A percentile compares a stretch with the other conserved stretches of the same genome.
Conservation (phyloP, 2,888 invertebrate genomes). For the Pachydiplax longipennis region DNA sequence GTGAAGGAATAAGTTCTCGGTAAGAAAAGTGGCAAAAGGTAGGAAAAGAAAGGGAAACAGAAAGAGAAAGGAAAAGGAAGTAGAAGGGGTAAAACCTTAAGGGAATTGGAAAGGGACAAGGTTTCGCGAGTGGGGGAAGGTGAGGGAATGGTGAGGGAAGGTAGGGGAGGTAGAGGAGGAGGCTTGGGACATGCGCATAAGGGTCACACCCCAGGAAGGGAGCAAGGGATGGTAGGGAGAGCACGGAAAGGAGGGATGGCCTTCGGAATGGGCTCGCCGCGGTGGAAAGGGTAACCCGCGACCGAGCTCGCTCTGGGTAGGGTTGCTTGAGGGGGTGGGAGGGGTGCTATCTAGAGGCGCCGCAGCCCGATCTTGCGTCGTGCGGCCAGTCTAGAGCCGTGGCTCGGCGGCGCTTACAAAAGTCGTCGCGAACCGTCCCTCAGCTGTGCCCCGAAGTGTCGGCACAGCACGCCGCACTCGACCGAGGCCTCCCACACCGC, state of each 20-base stretch:
- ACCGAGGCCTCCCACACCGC: background rate
- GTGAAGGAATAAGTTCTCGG: background rate
- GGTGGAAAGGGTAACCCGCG: background rate
- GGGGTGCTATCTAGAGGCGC: constrained; percentile 6
- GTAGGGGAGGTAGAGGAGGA: background rate
- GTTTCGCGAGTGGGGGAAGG: background rate
- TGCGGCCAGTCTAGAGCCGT: constrained; percentile 15
- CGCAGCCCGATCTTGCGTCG: background rate
- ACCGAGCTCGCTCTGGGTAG: background rate
- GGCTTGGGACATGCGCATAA: background rate
- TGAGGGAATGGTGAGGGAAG: background rate
- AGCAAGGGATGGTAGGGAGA: background rate
- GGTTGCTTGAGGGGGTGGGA: background rate
- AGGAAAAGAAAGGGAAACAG: background rate
- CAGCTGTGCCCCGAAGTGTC: background rate
- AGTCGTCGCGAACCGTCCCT: background rate
- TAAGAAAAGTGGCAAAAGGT: background rate
- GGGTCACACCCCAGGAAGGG: background rate
- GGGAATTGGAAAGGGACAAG: constrained; percentile 12
- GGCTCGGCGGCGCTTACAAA: background rate
- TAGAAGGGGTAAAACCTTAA: background rate
- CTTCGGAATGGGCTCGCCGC: background rate
- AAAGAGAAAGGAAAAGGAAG: background rate
- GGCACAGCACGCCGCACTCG: background rate
- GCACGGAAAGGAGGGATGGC: background rate